Evolutionary conservation across 2,888 invertebrate species (phyloP).

Genomic region (Papilio elwesi): DNA sequence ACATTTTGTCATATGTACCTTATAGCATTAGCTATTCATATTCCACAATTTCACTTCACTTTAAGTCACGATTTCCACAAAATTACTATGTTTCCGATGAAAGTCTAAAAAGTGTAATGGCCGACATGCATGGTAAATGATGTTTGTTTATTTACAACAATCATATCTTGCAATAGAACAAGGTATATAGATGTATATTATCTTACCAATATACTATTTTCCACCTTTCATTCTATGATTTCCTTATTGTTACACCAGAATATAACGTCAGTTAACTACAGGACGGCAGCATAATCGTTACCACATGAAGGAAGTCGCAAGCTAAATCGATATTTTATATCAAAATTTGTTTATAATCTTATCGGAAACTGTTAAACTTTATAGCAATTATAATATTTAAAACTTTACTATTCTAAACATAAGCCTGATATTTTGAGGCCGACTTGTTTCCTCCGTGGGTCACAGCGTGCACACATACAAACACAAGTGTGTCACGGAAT

Average conservation of each 20-base stretch:
- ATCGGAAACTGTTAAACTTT: constrained; percentile 20
- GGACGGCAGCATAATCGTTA: neutral
- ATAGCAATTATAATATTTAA: constrained; percentile 12
- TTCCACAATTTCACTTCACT: no score
- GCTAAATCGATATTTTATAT: constrained; percentile 7
- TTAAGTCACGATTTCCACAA: no score
- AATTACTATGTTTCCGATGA: no score
- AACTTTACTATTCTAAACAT: constrained; percentile 21
- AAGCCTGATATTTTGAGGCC: constrained; percentile 30
- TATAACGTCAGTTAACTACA: neutral
- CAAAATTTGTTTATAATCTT: constrained; percentile 17
- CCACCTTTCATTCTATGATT: neutral
- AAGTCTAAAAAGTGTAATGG: no score
- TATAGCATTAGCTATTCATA: no score
- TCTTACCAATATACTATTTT: neutral
- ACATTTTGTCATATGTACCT: no score
- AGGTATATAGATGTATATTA: neutral
- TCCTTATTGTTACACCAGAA: neutral
- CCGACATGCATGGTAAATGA: no score
- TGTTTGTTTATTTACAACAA: no score
- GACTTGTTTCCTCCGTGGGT: constrained; percentile 30
- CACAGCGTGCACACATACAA: neutral
- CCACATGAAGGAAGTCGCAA: constrained; percentile 4
- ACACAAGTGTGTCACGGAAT: constrained; percentile 32
- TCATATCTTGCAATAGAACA: no score